A percentile compares a stretch with the other conserved stretches of the same genome.
Conservation (phyloP, 2,888 invertebrate genomes). For the Diaperis boleti region DNA sequence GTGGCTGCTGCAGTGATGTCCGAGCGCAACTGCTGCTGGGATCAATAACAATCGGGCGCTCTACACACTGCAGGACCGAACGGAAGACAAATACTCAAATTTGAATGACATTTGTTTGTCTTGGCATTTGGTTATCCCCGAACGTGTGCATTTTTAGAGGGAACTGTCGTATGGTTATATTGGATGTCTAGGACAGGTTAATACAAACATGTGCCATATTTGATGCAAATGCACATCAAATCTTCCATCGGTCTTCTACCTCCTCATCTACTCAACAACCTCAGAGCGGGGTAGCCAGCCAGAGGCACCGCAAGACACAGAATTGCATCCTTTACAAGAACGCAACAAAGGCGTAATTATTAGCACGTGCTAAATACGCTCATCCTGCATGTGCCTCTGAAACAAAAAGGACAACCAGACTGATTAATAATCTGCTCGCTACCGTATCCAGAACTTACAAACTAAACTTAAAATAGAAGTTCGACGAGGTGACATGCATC, state of each 20-base stretch:
- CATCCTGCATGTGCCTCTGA: constrained; percentile 90
- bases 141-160: constrained; percentile 31
- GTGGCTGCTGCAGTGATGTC: constrained; percentile 59
- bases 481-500: no score
- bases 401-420: constrained; percentile 70
- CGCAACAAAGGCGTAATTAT: constrained; percentile 64
- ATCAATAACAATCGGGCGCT: constrained; percentile 42
- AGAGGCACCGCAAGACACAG: constrained; percentile 68
- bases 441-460: constrained; percentile 15
- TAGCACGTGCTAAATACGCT: constrained; percentile 67
- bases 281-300: constrained; percentile 62
- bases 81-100: constrained; percentile 58
- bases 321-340: constrained; percentile 64
- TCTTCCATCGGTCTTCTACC: constrained; percentile 66
- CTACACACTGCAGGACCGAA: constrained; percentile 61
- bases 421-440: constrained; percentile 59
- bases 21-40: constrained; percentile 47
- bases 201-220: constrained; percentile 55
- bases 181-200: neutral
- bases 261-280: constrained; percentile 58
- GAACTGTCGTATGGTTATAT: constrained; percentile 4
- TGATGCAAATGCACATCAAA: constrained; percentile 52
- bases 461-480: constrained; percentile 14
- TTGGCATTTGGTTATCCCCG: constrained; percentile 28
- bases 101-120: constrained; percentile 48